Percentiles rank a stretch among this genome's conserved stretches.
phyloP scores from a whole-genome alignment of 2,113 vertebrate genomes.

The Phycodurus eques region DNA sequence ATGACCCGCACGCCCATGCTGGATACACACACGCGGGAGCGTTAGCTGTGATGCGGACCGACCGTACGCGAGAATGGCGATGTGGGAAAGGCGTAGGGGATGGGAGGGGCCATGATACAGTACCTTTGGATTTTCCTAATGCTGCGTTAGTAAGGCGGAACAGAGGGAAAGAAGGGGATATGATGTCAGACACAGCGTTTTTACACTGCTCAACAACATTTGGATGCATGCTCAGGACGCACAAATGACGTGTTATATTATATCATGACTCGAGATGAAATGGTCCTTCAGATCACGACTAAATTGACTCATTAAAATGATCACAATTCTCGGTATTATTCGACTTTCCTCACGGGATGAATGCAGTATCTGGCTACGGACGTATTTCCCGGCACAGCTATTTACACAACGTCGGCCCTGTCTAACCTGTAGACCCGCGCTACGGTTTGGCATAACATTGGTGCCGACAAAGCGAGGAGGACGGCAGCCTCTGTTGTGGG shows the following conservation, averaged over 20 bases:
- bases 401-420: too few species aligned
- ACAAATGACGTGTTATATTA: not conserved
- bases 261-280: too few species aligned
- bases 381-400: too few species aligned
- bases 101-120: constrained; percentile 55
- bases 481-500: too few species aligned
- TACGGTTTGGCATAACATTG: too few species aligned
- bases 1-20: constrained; percentile 99
- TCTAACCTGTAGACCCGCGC: too few species aligned
- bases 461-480: too few species aligned
- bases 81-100: constrained; percentile 18
- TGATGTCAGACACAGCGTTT: constrained; percentile 43
- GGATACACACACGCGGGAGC: constrained; percentile 30
- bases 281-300: too few species aligned
- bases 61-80: not conserved
- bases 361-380: too few species aligned
- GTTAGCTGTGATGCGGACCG: not conserved
- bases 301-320: too few species aligned
- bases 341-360: too few species aligned
- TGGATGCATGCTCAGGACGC: not conserved
- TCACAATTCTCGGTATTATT: too few species aligned
- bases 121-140: constrained; percentile 99
- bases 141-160: constrained; percentile 85
- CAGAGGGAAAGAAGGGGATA: constrained; percentile 63
- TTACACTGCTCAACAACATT: not conserved